Conservation (phyloP, 2,113 vertebrate genomes). For the Chloropsis cyanopogon region DNA sequence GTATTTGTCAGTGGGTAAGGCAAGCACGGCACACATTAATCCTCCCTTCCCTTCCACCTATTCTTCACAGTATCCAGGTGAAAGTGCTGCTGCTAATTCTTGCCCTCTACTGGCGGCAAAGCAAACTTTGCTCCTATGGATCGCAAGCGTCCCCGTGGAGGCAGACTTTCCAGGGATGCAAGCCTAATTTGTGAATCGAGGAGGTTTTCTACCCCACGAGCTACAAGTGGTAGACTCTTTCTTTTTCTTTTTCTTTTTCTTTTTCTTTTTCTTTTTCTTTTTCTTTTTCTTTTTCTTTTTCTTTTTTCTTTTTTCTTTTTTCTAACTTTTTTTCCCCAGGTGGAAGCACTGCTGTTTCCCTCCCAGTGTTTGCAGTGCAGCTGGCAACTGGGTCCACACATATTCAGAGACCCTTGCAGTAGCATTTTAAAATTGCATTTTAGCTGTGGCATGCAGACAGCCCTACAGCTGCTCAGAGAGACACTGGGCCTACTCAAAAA, state of each 20-base stretch:
- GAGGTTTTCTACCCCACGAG: not conserved
- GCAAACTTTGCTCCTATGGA: rapidly evolving
- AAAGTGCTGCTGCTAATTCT: not conserved
- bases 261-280: not conserved
- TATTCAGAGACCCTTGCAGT: not conserved
- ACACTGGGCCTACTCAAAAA: not conserved
- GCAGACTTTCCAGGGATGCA: rapidly evolving
- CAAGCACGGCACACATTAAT: rapidly evolving
- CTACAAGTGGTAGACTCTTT: rapidly evolving
- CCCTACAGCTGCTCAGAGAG: not conserved
- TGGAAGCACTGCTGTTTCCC: not conserved
- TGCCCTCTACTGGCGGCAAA: not conserved
- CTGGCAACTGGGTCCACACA: not conserved
- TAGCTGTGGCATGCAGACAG: not conserved
- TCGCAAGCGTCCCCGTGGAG: rapidly evolving
- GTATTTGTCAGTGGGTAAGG: not conserved
- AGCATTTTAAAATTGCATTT: not conserved
- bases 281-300: rapidly evolving
- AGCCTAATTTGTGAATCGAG: not conserved
- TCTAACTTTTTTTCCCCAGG: no score
- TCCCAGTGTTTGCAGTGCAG: not conserved
- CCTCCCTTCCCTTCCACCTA: not conserved
- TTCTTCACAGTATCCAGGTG: not conserved
- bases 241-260: rapidly evolving
- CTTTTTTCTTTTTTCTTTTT: rapidly evolving